These are phyloP conservation scores for Euphonia xanthogaster DNA, from an alignment of 2,797 vertebrate genomes.

Conservation along the genomic window DNA sequence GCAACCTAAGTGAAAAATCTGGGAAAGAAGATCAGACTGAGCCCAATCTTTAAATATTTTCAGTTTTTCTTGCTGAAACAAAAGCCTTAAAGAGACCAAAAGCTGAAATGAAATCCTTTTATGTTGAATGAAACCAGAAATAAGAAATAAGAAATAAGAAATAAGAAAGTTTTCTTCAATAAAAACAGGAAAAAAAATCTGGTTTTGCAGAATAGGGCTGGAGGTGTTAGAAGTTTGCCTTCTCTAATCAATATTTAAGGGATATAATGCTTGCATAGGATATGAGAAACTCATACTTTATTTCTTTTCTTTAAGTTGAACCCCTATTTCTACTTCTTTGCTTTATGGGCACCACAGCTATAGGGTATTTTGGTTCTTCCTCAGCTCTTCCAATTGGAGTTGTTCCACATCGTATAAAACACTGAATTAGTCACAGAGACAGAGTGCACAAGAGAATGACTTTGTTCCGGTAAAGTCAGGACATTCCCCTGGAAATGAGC, in stretches of 20 bases:
- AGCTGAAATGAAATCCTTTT: conserved; percentile 30
- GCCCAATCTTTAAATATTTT: conserved; percentile 55
- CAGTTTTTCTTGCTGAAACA: conserved; percentile 56
- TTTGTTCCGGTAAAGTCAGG: conserved; percentile 55
- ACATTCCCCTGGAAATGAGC: conserved; percentile 66
- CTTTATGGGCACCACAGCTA: background rate
- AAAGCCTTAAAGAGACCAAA: conserved; percentile 57
- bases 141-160: conserved; percentile 49
- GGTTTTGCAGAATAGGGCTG: background rate
- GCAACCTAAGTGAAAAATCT: conserved; percentile 59
- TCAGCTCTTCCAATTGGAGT: conserved; percentile 41
- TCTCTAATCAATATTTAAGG: conserved; percentile 14
- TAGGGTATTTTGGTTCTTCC: conserved; percentile 36
- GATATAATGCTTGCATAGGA: fast-evolving
- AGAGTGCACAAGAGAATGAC: conserved; percentile 55
- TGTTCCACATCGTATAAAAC: conserved; percentile 59
- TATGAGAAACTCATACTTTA: background rate
- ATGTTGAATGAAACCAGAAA: conserved; percentile 61
- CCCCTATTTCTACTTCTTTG: background rate
- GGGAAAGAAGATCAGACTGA: conserved; percentile 46
- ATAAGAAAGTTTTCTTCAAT: conserved; percentile 32
- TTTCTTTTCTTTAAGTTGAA: background rate
- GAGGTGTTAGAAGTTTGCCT: conserved; percentile 24
- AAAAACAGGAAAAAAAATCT: background rate
- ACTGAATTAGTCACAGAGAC: conserved; percentile 65